Percentiles rank a stretch among this genome's conserved stretches.
Conservation (phyloP, 2,888 invertebrate genomes). For the Euplexia lucipara region DNA sequence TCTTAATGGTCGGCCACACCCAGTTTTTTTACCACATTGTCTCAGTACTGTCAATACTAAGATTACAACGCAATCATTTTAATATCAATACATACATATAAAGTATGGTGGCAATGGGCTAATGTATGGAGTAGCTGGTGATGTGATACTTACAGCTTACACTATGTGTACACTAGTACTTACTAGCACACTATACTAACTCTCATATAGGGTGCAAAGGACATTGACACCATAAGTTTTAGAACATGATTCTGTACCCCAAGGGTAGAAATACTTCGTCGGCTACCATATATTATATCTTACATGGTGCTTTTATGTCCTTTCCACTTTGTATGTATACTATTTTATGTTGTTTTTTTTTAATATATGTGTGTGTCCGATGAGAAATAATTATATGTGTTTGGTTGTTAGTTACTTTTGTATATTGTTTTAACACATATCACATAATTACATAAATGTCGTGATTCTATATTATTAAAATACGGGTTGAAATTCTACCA, state of each 20-base stretch:
- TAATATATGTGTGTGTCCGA: no score
- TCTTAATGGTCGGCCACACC: no score
- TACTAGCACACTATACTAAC: constrained; percentile 46
- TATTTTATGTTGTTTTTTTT: neutral
- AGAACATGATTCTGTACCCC: no score
- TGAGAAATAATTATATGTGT: neutral
- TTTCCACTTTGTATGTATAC: no score
- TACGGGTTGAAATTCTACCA: neutral
- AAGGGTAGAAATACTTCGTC: no score
- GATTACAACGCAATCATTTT: no score
- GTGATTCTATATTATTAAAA: constrained; percentile 1
- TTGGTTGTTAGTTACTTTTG: neutral
- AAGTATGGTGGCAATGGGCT: constrained; percentile 7
- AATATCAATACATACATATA: neutral
- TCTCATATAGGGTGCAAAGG: no score
- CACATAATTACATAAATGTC: constrained; percentile 37
- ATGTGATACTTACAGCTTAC: constrained; percentile 43
- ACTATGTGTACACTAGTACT: constrained; percentile 40
- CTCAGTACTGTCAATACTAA: no score
- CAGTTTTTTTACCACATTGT: no score
- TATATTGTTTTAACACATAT: neutral
- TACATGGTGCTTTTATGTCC: no score
- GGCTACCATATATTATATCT: no score
- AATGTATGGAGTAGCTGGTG: constrained; percentile 19
- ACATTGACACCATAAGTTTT: no score